Evolutionary conservation across 2,888 invertebrate species (phyloP).

Genomic region (Perithous albicinctus): DNA sequence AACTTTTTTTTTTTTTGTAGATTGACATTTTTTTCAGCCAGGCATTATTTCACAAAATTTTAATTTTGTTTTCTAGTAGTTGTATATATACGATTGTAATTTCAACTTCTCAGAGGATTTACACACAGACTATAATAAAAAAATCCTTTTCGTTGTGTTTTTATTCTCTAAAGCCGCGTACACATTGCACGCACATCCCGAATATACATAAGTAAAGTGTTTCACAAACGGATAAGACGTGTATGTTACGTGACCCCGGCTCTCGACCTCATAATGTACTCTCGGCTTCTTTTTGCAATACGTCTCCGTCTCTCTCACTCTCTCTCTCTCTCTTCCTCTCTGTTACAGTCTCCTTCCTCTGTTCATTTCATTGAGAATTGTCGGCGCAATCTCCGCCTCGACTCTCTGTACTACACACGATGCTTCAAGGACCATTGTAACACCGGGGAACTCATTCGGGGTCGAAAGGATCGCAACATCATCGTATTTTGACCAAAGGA

Average conservation of each 20-base stretch:
- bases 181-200: not conserved
- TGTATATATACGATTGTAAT: not conserved
- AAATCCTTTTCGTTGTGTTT: not conserved
- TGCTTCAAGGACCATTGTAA: constrained; percentile 26
- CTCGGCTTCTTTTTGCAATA: constrained; percentile 30
- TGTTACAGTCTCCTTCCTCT: too few species aligned
- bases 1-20: too few species aligned
- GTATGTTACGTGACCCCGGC: constrained; percentile 23
- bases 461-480: constrained; percentile 9
- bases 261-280: constrained; percentile 32
- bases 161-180: not conserved
- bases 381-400: constrained; percentile 20
- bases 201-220: constrained; percentile 6
- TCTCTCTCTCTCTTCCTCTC: not conserved
- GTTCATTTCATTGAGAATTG: constrained; percentile 16
- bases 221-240: constrained; percentile 30
- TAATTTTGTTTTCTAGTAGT: too few species aligned
- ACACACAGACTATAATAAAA: not conserved
- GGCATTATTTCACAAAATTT: too few species aligned
- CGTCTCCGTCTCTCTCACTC: not conserved
- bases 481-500: not conserved
- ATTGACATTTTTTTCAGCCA: too few species aligned
- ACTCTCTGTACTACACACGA: not conserved
- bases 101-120: not conserved
- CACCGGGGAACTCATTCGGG: constrained; percentile 8